Percentiles rank a stretch among this genome's conserved stretches.
Evolutionary conservation across 1,140 invertebrate genomes (phyloP).

Genomic region (Brachionus paranguensis): DNA sequence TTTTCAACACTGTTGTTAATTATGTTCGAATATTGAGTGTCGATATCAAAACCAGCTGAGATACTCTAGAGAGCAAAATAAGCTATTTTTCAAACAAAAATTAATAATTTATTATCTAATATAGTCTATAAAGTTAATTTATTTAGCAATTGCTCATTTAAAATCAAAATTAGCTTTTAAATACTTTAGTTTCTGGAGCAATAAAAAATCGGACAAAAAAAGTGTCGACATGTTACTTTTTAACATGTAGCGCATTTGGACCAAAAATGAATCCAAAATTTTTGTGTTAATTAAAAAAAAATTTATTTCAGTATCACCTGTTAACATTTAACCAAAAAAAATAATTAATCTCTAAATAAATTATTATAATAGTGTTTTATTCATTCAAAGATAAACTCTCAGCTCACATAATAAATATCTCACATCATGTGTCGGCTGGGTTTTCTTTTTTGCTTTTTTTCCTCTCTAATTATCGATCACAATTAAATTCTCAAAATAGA

Average conservation of each 20-base stretch:
- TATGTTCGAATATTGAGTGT: no score
- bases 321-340: neutral
- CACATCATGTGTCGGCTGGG: no score
- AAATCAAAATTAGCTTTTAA: no score
- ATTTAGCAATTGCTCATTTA: no score
- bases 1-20: no score
- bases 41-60: no score
- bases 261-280: neutral
- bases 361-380: neutral
- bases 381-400: neutral
- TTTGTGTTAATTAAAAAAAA: neutral
- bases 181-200: no score
- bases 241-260: neutral
- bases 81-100: no score
- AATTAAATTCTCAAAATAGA: no score
- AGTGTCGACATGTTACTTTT: neutral
- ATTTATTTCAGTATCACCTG: neutral
- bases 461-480: neutral
- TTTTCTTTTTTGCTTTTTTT: neutral
- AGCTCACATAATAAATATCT: neutral
- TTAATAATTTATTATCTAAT: no score
- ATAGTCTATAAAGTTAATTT: no score
- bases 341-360: neutral
- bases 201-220: neutral
- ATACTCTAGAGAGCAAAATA: no score